Evolutionary conservation across 2,113 vertebrate genomes (phyloP).

Genomic region (Dermatemys mawii): DNA sequence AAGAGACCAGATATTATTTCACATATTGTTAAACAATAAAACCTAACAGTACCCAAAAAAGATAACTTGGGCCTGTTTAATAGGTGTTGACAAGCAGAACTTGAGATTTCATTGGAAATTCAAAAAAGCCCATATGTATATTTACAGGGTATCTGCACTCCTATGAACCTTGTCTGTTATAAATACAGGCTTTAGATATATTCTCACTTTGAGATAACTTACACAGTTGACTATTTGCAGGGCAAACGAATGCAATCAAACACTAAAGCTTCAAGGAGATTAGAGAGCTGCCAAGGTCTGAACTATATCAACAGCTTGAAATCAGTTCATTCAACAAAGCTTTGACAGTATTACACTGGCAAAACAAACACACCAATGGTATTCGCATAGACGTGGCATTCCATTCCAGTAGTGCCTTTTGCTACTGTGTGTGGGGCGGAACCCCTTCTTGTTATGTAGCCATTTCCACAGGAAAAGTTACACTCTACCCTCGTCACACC

Average conservation of each 20-base stretch:
- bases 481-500: background rate
- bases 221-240: constrained; percentile 80
- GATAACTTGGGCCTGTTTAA: constrained; percentile 23
- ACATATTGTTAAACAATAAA: constrained; percentile 38
- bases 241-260: constrained; percentile 81
- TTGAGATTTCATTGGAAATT: constrained; percentile 32
- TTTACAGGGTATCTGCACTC: constrained; percentile 63
- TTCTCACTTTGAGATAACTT: constrained; percentile 80
- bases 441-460: background rate
- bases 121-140: constrained; percentile 24
- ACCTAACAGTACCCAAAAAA: constrained; percentile 15
- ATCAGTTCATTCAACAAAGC: constrained; percentile 74
- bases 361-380: constrained; percentile 69
- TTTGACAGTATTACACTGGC: constrained; percentile 69
- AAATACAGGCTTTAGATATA: constrained; percentile 74
- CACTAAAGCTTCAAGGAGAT: constrained; percentile 79
- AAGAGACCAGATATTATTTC: constrained; percentile 21
- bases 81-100: constrained; percentile 19
- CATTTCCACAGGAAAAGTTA: background rate
- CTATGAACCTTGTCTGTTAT: constrained; percentile 71
- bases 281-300: constrained; percentile 81
- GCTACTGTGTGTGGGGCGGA: background rate
- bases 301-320: constrained; percentile 81
- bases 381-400: background rate
- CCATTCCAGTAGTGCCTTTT: background rate